Percentiles rank a stretch among this genome's conserved stretches.
Evolutionary conservation across 2,888 invertebrate genomes (phyloP).

Genomic region (Epirrita christyi): DNA sequence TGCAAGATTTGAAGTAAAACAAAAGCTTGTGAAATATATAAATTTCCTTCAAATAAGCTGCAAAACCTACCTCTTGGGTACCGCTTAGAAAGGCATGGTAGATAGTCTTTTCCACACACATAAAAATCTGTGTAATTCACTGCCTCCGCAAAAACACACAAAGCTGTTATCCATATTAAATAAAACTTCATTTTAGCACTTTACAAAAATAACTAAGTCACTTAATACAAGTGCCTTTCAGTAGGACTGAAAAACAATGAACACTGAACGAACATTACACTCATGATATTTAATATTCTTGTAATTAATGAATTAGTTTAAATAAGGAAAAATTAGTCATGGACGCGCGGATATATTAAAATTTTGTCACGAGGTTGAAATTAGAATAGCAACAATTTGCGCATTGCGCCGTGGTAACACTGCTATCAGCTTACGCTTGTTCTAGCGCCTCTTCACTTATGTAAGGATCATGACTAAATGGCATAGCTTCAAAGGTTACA

Average conservation of each 20-base stretch:
- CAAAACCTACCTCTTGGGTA: slow-evolving; percentile 21
- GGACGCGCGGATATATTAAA: slow-evolving; percentile 48
- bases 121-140: slow-evolving; percentile 17
- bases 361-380: slow-evolving; percentile 69
- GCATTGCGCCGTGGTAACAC: slow-evolving; percentile 36
- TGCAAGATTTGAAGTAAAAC: no score
- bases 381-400: slow-evolving; percentile 43
- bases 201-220: slow-evolving; percentile 18
- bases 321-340: slow-evolving; percentile 55
- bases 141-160: slow-evolving; percentile 37
- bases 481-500: slow-evolving; percentile 49
- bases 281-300: slow-evolving; percentile 60
- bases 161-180: slow-evolving; percentile 40
- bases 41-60: neutral
- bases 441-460: slow-evolving; percentile 31
- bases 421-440: slow-evolving; percentile 20
- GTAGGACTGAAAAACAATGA: slow-evolving; percentile 57
- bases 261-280: slow-evolving; percentile 49
- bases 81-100: slow-evolving; percentile 11
- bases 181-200: slow-evolving; percentile 39
- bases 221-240: slow-evolving; percentile 57
- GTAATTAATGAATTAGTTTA: slow-evolving; percentile 68
- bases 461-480: slow-evolving; percentile 47
- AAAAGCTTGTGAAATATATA: no score
- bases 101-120: slow-evolving; percentile 20